phyloP scores from a whole-genome alignment of 2,113 vertebrate genomes.

The Misgurnus anguillicaudatus region DNA sequence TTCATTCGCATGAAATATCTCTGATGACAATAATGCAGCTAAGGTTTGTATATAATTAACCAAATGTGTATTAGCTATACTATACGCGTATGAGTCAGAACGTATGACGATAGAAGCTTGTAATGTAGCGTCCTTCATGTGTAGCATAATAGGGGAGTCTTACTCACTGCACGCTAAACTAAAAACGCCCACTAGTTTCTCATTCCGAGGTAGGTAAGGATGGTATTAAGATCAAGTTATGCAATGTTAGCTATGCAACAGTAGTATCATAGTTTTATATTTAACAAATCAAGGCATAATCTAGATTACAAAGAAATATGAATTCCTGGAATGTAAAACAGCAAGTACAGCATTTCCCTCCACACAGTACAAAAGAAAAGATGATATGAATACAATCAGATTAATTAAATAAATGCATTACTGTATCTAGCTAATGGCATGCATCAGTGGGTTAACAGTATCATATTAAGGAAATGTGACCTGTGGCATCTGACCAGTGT shows the following conservation, averaged over 20 bases:
- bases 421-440: slow-evolving; percentile 55
- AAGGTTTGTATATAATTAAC: background rate
- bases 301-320: slow-evolving; percentile 52
- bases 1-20: background rate
- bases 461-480: slow-evolving; percentile 59
- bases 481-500: slow-evolving; percentile 68
- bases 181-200: slow-evolving; percentile 56
- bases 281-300: slow-evolving; percentile 53
- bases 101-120: background rate
- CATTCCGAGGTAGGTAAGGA: slow-evolving; percentile 68
- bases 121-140: slow-evolving; percentile 35
- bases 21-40: background rate
- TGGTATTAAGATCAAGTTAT: slow-evolving; percentile 55
- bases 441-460: slow-evolving; percentile 66
- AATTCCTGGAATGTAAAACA: slow-evolving; percentile 55
- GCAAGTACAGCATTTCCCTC: slow-evolving; percentile 64
- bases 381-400: slow-evolving; percentile 58
- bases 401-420: slow-evolving; percentile 49
- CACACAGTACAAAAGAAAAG: slow-evolving; percentile 54
- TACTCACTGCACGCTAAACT: slow-evolving; percentile 44
- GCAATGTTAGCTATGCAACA: slow-evolving; percentile 58
- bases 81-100: no score
- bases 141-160: slow-evolving; percentile 34
- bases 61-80: background rate
- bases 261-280: slow-evolving; percentile 58